Conservation (phyloP, 2,797 vertebrate species). For the Bradypodion ventrale region DNA sequence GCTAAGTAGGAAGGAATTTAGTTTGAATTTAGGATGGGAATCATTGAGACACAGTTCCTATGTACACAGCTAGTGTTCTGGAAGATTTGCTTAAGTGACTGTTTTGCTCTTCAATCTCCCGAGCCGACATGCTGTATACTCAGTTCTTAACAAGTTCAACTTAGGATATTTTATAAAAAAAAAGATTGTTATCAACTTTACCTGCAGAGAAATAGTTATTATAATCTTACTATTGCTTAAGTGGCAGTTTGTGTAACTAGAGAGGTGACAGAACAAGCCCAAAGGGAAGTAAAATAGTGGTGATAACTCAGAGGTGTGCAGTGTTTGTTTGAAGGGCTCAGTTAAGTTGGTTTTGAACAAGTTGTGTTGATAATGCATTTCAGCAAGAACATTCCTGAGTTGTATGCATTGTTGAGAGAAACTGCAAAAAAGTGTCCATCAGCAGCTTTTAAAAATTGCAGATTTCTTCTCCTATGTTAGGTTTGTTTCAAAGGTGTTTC, state of each 20-base stretch:
- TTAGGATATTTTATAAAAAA: neutral
- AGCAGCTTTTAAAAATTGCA: neutral
- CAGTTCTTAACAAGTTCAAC: neutral
- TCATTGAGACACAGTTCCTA: neutral
- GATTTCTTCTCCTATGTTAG: neutral
- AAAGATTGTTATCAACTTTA: neutral
- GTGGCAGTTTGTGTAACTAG: neutral
- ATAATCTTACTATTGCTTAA: neutral
- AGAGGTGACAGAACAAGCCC: neutral
- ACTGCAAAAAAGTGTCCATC: neutral
- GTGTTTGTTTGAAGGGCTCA: neutral
- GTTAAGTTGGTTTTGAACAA: neutral
- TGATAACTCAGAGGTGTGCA: neutral
- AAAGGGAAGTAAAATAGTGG: neutral
- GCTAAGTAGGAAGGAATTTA: neutral
- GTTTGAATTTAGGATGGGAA: slow-evolving; percentile 3
- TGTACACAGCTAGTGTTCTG: neutral
- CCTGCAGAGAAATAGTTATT: neutral
- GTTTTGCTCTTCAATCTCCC: neutral
- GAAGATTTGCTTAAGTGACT: neutral
- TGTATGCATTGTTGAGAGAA: neutral
- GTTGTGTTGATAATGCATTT: neutral
- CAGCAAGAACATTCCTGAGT: neutral
- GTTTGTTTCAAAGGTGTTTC: neutral
- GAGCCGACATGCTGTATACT: neutral